phyloP scores from a whole-genome alignment of 2,797 vertebrate genomes.

The Amphiprion clarkii region DNA sequence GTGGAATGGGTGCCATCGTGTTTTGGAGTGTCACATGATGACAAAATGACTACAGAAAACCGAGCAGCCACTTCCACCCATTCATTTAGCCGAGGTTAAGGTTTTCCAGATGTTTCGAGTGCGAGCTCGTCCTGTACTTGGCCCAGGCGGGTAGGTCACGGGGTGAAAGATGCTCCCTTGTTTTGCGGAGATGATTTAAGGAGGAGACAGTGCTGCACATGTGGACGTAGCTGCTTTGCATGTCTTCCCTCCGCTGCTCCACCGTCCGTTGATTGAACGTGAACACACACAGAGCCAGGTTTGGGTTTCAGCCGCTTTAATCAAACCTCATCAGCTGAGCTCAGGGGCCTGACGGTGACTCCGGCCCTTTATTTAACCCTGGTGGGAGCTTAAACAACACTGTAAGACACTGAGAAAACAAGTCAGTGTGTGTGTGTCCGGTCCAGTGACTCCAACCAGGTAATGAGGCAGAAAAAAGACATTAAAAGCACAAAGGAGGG shows the following conservation, averaged over 20 bases:
- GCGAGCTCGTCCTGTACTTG: slow-evolving; percentile 46
- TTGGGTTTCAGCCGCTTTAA: slow-evolving; percentile 66
- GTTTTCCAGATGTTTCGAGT: slow-evolving; percentile 75
- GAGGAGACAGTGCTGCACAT: slow-evolving; percentile 10
- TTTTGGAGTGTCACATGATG: slow-evolving; percentile 44
- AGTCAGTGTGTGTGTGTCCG: slow-evolving; percentile 16
- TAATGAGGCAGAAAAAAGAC: slow-evolving; percentile 49
- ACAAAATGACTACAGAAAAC: slow-evolving; percentile 49
- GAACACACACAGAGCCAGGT: slow-evolving; percentile 61
- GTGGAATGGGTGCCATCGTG: slow-evolving; percentile 29
- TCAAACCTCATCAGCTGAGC: slow-evolving; percentile 60
- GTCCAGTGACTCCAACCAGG: slow-evolving; percentile 34
- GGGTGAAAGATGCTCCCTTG: slow-evolving; percentile 62
- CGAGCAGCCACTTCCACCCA: slow-evolving; percentile 45
- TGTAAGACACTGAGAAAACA: slow-evolving; percentile 39
- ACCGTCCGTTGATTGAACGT: slow-evolving; percentile 39
- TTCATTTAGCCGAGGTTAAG: slow-evolving; percentile 68
- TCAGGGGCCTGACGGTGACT: slow-evolving; percentile 37
- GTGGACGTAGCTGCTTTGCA: neutral
- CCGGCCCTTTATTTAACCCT: slow-evolving; percentile 34
- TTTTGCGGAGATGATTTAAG: slow-evolving; percentile 46
- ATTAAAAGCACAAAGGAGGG: slow-evolving; percentile 24
- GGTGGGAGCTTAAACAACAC: slow-evolving; percentile 40
- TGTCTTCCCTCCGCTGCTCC: neutral
- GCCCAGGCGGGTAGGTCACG: slow-evolving; percentile 50